These are phyloP conservation scores for Asbolus verrucosus DNA, from an alignment of 1,140 invertebrate species.

Conservation along the genomic window DNA sequence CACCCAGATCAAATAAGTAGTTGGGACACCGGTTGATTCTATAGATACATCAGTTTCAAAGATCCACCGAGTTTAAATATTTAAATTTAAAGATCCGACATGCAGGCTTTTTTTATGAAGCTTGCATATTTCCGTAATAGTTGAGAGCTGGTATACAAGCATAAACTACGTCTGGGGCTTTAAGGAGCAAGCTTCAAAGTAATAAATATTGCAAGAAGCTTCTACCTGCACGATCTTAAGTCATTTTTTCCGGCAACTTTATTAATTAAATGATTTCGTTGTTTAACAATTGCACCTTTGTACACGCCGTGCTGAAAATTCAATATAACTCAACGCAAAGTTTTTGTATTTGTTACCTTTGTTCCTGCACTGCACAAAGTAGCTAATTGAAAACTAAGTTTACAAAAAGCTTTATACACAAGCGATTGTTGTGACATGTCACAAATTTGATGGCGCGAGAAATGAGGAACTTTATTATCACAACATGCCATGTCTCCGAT, in stretches of 20 bases:
- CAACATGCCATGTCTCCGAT: not conserved
- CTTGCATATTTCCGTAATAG: no score
- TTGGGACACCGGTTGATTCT: no score
- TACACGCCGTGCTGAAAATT: not conserved
- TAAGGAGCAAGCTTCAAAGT: not conserved
- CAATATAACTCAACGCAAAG: not conserved
- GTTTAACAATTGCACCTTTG: conserved; percentile 3
- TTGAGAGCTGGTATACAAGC: no score
- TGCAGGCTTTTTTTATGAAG: no score
- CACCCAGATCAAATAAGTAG: no score
- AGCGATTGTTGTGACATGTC: conserved; percentile 7
- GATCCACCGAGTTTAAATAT: no score
- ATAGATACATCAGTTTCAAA: no score
- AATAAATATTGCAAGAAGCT: not conserved
- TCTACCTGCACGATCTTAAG: not conserved
- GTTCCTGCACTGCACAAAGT: not conserved
- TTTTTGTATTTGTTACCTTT: conserved; percentile 1
- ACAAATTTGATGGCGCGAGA: not conserved
- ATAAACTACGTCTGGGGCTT: no score
- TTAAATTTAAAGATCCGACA: no score
- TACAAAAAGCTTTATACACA: conserved; percentile 6
- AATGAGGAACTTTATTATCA: not conserved
- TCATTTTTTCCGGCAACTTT: conserved; percentile 4
- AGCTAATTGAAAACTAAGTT: conserved; percentile 11
- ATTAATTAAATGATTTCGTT: conserved; percentile 1